phyloP scores from a whole-genome alignment of 2,113 vertebrate species.

The Toxostoma redivivum region DNA sequence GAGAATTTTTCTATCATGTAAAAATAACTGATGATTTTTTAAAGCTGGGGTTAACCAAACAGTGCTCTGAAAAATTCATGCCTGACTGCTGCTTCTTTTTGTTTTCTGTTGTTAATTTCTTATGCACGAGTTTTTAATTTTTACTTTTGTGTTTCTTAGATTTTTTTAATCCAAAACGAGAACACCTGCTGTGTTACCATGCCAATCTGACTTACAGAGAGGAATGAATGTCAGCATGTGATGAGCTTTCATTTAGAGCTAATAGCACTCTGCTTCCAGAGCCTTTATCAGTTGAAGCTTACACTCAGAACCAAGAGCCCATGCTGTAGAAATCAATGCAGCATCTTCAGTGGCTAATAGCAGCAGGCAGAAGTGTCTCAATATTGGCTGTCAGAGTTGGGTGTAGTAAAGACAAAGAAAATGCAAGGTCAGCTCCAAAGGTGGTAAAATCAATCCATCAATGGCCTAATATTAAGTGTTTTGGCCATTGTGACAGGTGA shows the following conservation, averaged over 20 bases:
- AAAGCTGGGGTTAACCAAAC: neutral
- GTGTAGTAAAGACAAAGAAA: neutral
- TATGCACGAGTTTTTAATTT: neutral
- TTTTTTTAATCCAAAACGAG: neutral
- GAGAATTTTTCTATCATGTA: neutral
- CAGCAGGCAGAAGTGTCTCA: neutral
- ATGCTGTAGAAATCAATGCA: neutral
- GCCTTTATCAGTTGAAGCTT: neutral
- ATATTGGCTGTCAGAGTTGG: neutral
- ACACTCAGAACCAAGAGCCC: neutral
- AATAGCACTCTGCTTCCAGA: neutral
- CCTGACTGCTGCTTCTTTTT: neutral
- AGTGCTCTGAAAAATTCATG: neutral
- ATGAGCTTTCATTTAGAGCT: conserved; percentile 19
- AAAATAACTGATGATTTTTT: neutral
- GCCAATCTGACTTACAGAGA: conserved; percentile 21
- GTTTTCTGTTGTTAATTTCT: neutral
- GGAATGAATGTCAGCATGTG: neutral
- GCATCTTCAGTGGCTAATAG: neutral
- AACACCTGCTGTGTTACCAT: neutral
- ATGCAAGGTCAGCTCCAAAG: neutral
- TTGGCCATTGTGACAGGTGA: neutral
- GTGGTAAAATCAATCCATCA: neutral
- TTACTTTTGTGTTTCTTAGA: neutral
- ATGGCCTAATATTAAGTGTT: neutral